These are phyloP conservation scores for Beris chalybata DNA, from an alignment of 2,888 invertebrate genomes.

Conservation along the genomic window DNA sequence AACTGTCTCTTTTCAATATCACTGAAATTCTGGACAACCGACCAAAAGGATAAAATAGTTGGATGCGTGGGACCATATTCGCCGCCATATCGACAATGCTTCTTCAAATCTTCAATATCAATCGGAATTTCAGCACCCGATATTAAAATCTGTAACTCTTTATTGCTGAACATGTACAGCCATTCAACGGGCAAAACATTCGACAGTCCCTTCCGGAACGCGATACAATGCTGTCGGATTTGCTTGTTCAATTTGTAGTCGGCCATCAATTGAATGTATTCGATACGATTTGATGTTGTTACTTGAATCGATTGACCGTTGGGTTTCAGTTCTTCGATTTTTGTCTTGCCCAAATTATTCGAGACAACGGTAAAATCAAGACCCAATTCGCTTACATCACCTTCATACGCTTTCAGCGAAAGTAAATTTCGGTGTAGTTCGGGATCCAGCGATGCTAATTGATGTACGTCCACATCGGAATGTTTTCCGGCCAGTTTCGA, in stretches of 20 bases:
- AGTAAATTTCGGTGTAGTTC: slow-evolving; percentile 88
- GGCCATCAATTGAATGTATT: slow-evolving; percentile 95
- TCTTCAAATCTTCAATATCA: slow-evolving; percentile 84
- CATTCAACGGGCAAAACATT: slow-evolving; percentile 90
- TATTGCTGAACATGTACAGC: slow-evolving; percentile 91
- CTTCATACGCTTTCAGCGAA: slow-evolving; percentile 79
- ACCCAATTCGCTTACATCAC: slow-evolving; percentile 84
- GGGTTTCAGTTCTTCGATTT: slow-evolving; percentile 87
- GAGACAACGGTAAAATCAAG: slow-evolving; percentile 91
- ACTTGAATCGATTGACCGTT: slow-evolving; percentile 89
- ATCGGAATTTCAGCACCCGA: slow-evolving; percentile 95
- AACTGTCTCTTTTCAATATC: slow-evolving; percentile 84
- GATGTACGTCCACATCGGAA: slow-evolving; percentile 81
- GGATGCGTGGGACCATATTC: slow-evolving; percentile 82
- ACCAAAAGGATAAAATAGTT: slow-evolving; percentile 88
- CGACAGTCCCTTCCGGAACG: slow-evolving; percentile 86
- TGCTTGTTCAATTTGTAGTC: slow-evolving; percentile 94
- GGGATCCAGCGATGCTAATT: slow-evolving; percentile 85
- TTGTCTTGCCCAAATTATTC: slow-evolving; percentile 86
- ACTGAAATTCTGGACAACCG: slow-evolving; percentile 77
- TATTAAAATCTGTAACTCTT: slow-evolving; percentile 94
- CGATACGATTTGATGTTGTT: slow-evolving; percentile 88
- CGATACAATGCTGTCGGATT: slow-evolving; percentile 80
- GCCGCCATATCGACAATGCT: slow-evolving; percentile 86
- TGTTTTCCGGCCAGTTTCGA: slow-evolving; percentile 79